Base-by-base conservation (phyloP, 2,113 vertebrate species). In the Ranitomeya variabilis region DNA sequence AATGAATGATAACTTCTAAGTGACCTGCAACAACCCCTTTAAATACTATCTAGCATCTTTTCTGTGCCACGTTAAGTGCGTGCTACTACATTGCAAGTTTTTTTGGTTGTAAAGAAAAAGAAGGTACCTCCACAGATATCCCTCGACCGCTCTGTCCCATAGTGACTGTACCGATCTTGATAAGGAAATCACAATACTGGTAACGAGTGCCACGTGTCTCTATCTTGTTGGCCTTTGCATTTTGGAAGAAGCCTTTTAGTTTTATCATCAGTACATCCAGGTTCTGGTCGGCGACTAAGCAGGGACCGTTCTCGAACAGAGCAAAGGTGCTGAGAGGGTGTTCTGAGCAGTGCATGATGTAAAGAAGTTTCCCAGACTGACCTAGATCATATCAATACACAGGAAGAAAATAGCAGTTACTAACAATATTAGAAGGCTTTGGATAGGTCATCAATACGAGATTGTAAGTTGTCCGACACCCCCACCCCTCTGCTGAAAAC, bases 291-390 rank as follows among this genome's bases (percentile, higher is more conserved):
- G 98, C 98, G n/a, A 96, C 91, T 6, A 99, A 95, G 87, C 95
- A 98, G 67, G 98, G 98, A 0, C 98, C 98, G 0, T 96, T 98
- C 90, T 99, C 98, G 16, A 98, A 99, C 90, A 99, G 94, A 64
- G 96, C 97, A 5, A 99, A 93, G 92, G 97, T 98, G 94, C 98
- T 99, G 91, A 99, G 93, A 0, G 98, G 98, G 6, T 95, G 96
- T 91, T 99, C 98, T 0, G 98, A 98, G 93, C 98, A 98, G 94
- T 99, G 98, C 98, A 99, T 99, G 92, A 99, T 96, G 0, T 99
- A 99, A 91, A 99, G 94, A 90, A 98, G 95, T 94, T 99, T 99
- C 62, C 96, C 93, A 0, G 96, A 92, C 94, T 99, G 98, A 90
- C 97, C 98, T 99, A 95, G 0, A 87, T 87, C 0, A 59, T 0